These are phyloP conservation scores for Corbicula japonica DNA, from an alignment of 2,888 invertebrate genomes.

Conservation along the genomic window DNA sequence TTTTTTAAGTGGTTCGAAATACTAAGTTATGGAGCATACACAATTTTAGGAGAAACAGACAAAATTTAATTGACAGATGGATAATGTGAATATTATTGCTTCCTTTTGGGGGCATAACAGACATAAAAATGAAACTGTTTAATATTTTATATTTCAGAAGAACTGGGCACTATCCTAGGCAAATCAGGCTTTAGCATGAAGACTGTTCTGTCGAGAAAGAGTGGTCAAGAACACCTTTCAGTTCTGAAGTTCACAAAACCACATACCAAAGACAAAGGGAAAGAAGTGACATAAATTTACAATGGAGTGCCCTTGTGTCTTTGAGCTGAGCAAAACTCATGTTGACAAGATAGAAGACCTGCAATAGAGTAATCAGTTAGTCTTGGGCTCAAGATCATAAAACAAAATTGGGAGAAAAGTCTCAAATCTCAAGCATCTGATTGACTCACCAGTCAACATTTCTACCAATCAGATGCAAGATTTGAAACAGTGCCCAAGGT, in stretches of 20 bases:
- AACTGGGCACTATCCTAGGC: slow-evolving; percentile 89
- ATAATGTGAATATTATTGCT: not conserved
- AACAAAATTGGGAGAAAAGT: no score
- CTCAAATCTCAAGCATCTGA: no score
- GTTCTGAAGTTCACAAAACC: slow-evolving; percentile 92
- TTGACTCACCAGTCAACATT: no score
- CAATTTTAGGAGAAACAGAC: not conserved
- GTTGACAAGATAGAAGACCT: no score
- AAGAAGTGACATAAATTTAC: no score
- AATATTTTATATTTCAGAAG: slow-evolving; percentile 75
- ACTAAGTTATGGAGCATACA: not conserved
- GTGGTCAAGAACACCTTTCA: slow-evolving; percentile 95
- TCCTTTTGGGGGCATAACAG: not conserved
- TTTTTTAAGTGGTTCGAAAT: not conserved
- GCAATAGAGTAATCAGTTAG: no score
- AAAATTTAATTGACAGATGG: not conserved
- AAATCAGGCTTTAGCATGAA: slow-evolving; percentile 89
- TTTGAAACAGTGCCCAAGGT: no score
- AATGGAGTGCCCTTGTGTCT: no score
- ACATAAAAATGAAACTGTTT: not conserved
- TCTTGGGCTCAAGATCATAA: no score
- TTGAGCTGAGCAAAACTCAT: no score
- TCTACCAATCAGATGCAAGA: no score
- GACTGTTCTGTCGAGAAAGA: slow-evolving; percentile 91
- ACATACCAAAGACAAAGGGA: no score